A percentile compares a stretch with the other conserved stretches of the same genome.
Conservation (phyloP, 2,797 vertebrate species). For the Nannoperca australis region DNA sequence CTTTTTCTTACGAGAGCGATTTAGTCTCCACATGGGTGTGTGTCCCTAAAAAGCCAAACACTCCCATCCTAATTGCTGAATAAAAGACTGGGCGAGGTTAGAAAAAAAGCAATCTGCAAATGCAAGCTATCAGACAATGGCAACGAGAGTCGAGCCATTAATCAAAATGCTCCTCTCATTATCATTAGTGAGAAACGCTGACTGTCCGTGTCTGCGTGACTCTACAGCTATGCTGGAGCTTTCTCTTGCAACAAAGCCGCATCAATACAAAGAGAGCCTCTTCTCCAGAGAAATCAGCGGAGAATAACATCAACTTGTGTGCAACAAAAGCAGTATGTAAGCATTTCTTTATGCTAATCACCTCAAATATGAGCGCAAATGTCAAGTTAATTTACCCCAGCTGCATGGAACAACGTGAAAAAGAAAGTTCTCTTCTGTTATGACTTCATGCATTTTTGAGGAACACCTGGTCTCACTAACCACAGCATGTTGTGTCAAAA, state of each 20-base stretch:
- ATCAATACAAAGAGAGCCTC: conserved; percentile 44
- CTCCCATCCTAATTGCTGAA: conserved; percentile 75
- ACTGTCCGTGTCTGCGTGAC: conserved; percentile 67
- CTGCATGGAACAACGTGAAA: conserved; percentile 33
- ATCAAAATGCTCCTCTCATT: conserved; percentile 78
- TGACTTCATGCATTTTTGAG: conserved; percentile 28
- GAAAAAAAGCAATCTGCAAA: conserved; percentile 71
- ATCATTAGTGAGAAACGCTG: conserved; percentile 81
- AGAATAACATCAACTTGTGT: conserved; percentile 45
- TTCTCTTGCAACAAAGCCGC: conserved; percentile 57
- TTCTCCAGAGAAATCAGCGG: conserved; percentile 70
- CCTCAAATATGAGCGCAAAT: conserved; percentile 59
- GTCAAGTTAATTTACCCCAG: conserved; percentile 65
- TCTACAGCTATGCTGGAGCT: conserved; percentile 54
- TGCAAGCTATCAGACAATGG: conserved; percentile 73
- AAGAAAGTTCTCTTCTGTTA: conserved; percentile 16
- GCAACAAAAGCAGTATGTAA: conserved; percentile 60
- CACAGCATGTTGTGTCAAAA: background rate
- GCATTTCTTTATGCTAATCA: conserved; percentile 75
- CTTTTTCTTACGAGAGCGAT: conserved; percentile 40
- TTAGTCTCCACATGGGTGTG: conserved; percentile 34
- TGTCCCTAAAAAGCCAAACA: conserved; percentile 58
- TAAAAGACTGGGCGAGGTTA: conserved; percentile 55
- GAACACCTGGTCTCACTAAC: conserved; percentile 38
- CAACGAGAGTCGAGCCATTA: conserved; percentile 70